Evolutionary conservation across 2,113 vertebrate species (phyloP).

Genomic region (Rhineura floridana): DNA sequence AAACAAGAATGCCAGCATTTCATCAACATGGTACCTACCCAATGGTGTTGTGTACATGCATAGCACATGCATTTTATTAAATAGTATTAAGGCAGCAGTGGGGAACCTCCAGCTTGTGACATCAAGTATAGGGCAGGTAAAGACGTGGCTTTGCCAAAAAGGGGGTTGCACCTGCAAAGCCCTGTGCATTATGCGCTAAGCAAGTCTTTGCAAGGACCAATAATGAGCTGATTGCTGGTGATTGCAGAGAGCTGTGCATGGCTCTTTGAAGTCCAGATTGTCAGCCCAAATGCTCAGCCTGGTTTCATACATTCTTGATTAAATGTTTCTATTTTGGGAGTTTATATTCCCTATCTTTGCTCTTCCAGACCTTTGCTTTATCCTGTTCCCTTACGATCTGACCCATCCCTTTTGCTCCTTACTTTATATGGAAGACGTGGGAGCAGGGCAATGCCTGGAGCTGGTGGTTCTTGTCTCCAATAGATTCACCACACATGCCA

Average conservation of each 20-base stretch:
- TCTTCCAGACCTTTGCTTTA: background rate
- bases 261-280: no score
- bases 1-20: background rate
- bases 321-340: background rate
- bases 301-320: background rate
- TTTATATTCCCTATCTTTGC: background rate
- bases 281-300: background rate
- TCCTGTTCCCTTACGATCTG: background rate
- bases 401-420: slow-evolving; percentile 46
- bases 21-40: background rate
- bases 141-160: no score
- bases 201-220: no score
- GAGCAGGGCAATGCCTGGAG: slow-evolving; percentile 97
- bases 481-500: slow-evolving; percentile 97
- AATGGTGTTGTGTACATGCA: background rate
- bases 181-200: no score
- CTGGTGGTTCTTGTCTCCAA: slow-evolving; percentile 94
- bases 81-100: no score
- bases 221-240: background rate
- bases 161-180: no score
- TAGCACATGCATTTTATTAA: no score
- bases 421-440: slow-evolving; percentile 97
- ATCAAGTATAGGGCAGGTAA: no score
- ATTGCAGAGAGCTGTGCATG: no score
- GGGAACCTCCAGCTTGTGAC: no score